phyloP scores from a whole-genome alignment of 2,797 vertebrate genomes.

The Cercopithecus mitis region DNA sequence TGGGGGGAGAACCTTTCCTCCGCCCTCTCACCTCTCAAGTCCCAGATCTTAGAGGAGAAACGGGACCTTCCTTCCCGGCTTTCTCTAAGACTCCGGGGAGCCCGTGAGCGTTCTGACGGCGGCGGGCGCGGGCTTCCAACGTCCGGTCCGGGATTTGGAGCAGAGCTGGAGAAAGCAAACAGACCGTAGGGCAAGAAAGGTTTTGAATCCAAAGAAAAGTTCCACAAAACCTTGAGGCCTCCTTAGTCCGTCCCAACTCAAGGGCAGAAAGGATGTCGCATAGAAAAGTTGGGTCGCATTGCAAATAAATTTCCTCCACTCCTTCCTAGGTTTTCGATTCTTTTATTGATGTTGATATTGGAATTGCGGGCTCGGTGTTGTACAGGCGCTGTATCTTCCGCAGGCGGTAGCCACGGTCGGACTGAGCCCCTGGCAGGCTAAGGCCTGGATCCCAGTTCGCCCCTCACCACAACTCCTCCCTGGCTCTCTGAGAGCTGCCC shows the following conservation, averaged over 20 bases:
- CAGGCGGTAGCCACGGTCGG: not conserved
- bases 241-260: not conserved
- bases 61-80: not conserved
- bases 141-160: slow-evolving; percentile 35
- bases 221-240: slow-evolving; percentile 8
- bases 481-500: not conserved
- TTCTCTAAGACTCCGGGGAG: not conserved
- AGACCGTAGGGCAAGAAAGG: slow-evolving; percentile 32
- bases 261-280: not conserved
- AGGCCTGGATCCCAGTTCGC: not conserved
- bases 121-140: not conserved
- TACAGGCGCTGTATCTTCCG: not conserved
- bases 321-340: slow-evolving; percentile 33
- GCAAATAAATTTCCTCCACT: slow-evolving; percentile 55
- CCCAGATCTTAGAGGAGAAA: slow-evolving; percentile 33
- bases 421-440: not conserved
- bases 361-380: not conserved
- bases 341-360: slow-evolving; percentile 51
- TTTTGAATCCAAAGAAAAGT: slow-evolving; percentile 60
- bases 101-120: not conserved
- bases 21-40: not conserved
- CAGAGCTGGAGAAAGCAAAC: slow-evolving; percentile 38
- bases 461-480: slow-evolving; percentile 23
- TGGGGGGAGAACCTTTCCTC: not conserved
- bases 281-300: not conserved